phyloP scores from a whole-genome alignment of 2,888 invertebrate species.

The Antheraea assamensis region DNA sequence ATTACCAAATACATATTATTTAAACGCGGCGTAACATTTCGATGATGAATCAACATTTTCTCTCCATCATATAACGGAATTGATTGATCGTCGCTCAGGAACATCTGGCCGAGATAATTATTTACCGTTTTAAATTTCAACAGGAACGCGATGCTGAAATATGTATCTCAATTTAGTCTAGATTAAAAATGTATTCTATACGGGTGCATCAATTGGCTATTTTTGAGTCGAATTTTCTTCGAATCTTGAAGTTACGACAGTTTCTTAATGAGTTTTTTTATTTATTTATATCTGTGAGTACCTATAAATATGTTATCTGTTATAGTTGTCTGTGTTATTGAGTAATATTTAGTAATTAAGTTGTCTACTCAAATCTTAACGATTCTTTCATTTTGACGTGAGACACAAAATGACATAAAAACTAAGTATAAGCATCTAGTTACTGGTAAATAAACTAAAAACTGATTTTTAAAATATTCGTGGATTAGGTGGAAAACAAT shows the following conservation, averaged over 20 bases:
- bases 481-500: no score
- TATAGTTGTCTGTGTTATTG: no score
- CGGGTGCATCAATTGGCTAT: neutral
- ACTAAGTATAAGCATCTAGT: no score
- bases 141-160: neutral
- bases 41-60: constrained; percentile 13
- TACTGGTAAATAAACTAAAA: no score
- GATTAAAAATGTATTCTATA: neutral
- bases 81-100: constrained; percentile 31
- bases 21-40: constrained; percentile 2
- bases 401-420: no score
- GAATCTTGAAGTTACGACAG: neutral
- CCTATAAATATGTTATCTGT: no score
- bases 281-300: no score
- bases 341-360: no score
- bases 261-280: no score
- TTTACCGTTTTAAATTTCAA: constrained; percentile 16
- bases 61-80: constrained; percentile 13
- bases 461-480: no score
- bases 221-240: neutral
- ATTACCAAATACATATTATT: constrained; percentile 1
- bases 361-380: no score
- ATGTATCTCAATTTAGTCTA: neutral
- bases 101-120: constrained; percentile 26
- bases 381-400: no score